phyloP scores from a whole-genome alignment of 1,140 invertebrate genomes.

The Spodoptera litura region DNA sequence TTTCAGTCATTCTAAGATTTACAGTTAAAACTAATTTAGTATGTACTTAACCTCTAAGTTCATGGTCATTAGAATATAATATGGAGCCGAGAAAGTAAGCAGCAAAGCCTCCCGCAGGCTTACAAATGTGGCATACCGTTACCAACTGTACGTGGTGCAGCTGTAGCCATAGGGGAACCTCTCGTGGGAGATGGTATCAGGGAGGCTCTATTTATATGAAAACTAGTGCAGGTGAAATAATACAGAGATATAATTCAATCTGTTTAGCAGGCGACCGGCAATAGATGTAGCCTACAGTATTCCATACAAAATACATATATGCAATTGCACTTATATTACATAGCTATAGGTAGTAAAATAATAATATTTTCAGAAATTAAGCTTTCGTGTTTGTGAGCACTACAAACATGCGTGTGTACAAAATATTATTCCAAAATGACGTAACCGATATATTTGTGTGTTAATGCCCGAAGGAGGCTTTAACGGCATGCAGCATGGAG shows the following conservation, averaged over 20 bases:
- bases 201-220: background rate
- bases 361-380: too few relatives aligned
- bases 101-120: slow-evolving; percentile 8
- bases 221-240: background rate
- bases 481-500: slow-evolving; percentile 7
- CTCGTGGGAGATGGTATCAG: background rate
- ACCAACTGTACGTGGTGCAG: slow-evolving; percentile 17
- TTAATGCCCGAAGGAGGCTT: background rate
- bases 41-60: slow-evolving; percentile 9
- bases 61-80: slow-evolving; percentile 17
- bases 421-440: too few relatives aligned
- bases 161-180: background rate
- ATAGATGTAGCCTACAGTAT: too few relatives aligned
- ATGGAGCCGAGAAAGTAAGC: slow-evolving; percentile 16
- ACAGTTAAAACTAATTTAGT: background rate
- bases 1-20: background rate
- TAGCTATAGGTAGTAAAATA: too few relatives aligned
- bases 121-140: slow-evolving; percentile 16
- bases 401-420: too few relatives aligned
- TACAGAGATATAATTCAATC: background rate
- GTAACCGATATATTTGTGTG: too few relatives aligned
- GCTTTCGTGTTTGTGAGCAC: too few relatives aligned
- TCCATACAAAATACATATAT: too few relatives aligned
- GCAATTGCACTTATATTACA: too few relatives aligned
- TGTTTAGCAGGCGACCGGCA: too few relatives aligned